Base-by-base conservation (phyloP, 2,888 invertebrate species). In the Amiota communis region DNA sequence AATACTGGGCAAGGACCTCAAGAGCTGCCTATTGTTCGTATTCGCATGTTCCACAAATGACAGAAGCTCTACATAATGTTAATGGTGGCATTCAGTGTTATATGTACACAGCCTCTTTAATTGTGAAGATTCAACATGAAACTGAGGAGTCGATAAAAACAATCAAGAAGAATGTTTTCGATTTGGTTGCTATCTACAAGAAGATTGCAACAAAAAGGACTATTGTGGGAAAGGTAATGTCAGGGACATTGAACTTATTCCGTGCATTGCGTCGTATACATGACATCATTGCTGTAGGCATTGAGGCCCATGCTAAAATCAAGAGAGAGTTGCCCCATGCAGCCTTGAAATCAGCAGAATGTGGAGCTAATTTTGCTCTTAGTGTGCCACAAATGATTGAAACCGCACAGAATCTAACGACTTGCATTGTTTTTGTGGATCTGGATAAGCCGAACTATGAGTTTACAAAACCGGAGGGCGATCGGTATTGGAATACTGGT, bases 1-100 rank as follows among this genome's bases (percentile, higher is more conserved):
- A 71, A 2, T 73, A 72, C 17, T 80, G 83, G 75, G 81, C 79
- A 4, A 79, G 81, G 4, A 80, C 48, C 10, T 53, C 77, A 0
- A 84, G 81, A 20, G 81, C 86, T 3, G 87, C 87, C 61, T 87
- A 87, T 61, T 87, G 87, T 73, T 81, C 83, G 48, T 87, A 87
- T 64, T 85, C 87, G 0, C 80, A 84, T 49, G 79, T 87, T 0
- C 87, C 87, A 0, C 82, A 87, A 64, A 75, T 87, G 36, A 86
- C 78, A 23, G 78, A 75, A n/a, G 84, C 86, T 2, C 65, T 87
- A 23, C 79, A 86, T 17, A 73, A 81, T 56, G 74, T 87, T 12
- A 83, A 83, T 49, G 85, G 79, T 8, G 87, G 87, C 47, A 79
- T 82, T 0, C 86, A 85, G 13, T 87, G 87, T 71, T 87, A 87